Percentiles rank a stretch among this genome's conserved stretches.
Evolutionary conservation across 2,888 invertebrate genomes (phyloP).

Genomic region (Sarcophaga rosellei): DNA sequence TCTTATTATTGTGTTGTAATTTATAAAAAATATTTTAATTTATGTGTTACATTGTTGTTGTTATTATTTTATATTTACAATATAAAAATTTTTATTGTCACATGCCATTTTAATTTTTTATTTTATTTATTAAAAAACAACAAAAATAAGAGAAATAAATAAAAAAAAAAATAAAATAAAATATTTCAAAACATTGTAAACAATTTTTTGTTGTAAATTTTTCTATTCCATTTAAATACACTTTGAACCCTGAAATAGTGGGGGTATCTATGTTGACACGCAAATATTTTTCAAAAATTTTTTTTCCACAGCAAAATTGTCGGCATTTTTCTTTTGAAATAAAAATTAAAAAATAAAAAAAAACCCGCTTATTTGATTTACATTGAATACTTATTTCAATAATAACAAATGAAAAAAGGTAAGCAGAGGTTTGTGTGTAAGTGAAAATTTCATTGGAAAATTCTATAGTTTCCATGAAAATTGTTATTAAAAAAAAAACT

Average conservation of each 20-base stretch:
- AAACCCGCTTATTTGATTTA: not conserved
- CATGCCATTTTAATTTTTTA: no score
- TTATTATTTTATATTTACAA: no score
- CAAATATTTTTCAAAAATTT: slow-evolving; percentile 37
- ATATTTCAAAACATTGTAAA: not conserved
- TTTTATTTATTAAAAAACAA: no score
- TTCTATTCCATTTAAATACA: not conserved
- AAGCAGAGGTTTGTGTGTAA: no score
- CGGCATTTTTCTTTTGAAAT: slow-evolving; percentile 45
- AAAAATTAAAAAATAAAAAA: not conserved
- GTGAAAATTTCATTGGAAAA: slow-evolving; percentile 13
- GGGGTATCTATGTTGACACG: slow-evolving; percentile 50
- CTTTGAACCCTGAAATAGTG: slow-evolving; percentile 41
- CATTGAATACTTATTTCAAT: no score
- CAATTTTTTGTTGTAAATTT: not conserved
- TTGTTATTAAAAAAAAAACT: not conserved
- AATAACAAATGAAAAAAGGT: no score
- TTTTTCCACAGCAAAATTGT: slow-evolving; percentile 53
- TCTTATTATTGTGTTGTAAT: no score
- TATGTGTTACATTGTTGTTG: no score
- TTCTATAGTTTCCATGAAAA: not conserved
- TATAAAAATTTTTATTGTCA: no score
- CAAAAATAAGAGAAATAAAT: not conserved
- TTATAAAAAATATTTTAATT: no score
- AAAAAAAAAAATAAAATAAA: not conserved